Evolutionary conservation across 2,797 vertebrate species (phyloP), one percentile per base, ranked within the genome.

Genomic region (Microctenopoma stevenorrisi): DNA sequence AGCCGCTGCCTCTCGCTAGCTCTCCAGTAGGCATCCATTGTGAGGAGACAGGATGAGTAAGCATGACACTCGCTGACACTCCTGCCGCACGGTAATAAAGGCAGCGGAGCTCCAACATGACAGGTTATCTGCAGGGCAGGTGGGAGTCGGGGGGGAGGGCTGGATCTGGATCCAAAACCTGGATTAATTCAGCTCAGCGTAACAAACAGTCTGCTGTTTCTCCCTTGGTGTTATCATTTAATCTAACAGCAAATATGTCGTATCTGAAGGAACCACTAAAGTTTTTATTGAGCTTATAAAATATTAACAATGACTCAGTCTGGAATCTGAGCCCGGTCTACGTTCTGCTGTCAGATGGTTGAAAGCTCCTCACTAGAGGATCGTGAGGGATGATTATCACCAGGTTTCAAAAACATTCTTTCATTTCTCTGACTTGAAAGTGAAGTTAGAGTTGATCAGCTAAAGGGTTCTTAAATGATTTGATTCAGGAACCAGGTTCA

Each of bases 31-130:
- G 44, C 66, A 73, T 54, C 38, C 60, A 64, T 78, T 18, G 81
- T 25, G 60, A 49, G 61, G 64, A 66, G 72, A 48, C 42, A 1
- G 37, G 67, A 62, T 72, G 84, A 89, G 79, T 78, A 78, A 83
- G 80, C 65, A 13, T 68, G 82, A 70, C 84, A 61, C 81, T 50
- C 10, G 22, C 66, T 67, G 67, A 69, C 80, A 74, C 49, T 55
- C 37, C 37, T 1, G 46, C 68, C 44, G 43, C 25, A 67, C 42
- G 58, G 35, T 53, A 35, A 35, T 15, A 30, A 63, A 62, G 58
- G 43, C 42, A 43, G 62, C 48, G 16, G 48, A 47, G 74, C 68
- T 38, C 35, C 48, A 13, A 59, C 71, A 59, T 70, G 78, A 59
- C 74, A 59, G 80, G 72, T 82, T 33, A 68, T 51, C 72, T 70